Conservation (phyloP, 1,140 invertebrate genomes). For the Neotoxoptera formosana region DNA sequence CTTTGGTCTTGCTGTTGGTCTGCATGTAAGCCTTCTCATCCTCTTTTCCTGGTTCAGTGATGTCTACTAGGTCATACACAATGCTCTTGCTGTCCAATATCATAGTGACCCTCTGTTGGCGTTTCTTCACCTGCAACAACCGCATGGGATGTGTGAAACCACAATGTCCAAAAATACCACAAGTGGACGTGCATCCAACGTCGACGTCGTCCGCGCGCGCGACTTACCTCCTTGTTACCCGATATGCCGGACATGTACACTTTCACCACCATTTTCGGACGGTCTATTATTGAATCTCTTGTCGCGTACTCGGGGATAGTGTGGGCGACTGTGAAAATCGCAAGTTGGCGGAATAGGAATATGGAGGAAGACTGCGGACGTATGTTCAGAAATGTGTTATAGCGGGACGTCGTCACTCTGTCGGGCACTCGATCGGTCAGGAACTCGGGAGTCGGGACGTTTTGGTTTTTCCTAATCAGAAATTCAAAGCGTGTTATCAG, state of each 20-base stretch:
- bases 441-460: not conserved
- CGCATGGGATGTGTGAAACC: conserved; percentile 66
- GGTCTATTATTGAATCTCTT: not conserved
- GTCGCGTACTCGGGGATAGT: not conserved
- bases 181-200: not conserved
- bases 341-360: not conserved
- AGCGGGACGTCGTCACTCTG: not conserved
- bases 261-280: conserved; percentile 81
- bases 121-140: conserved; percentile 89
- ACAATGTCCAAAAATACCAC: not conserved
- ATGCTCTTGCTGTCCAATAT: conserved; percentile 90
- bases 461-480: conserved; percentile 4
- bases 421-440: not conserved
- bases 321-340: not conserved
- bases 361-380: not conserved
- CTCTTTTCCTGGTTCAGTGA: conserved; percentile 89
- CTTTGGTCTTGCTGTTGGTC: conserved; percentile 80
- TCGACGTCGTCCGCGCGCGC: not conserved
- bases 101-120: conserved; percentile 89
- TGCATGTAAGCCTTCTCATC: conserved; percentile 92
- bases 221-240: conserved; percentile 86
- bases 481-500: not conserved
- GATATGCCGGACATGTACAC: conserved; percentile 89
- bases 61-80: conserved; percentile 87
- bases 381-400: not conserved